A percentile compares a stretch with the other conserved stretches of the same genome.
These are phyloP conservation scores for Cancer borealis DNA, from an alignment of 2,888 invertebrate genomes.

Conservation along the genomic window DNA sequence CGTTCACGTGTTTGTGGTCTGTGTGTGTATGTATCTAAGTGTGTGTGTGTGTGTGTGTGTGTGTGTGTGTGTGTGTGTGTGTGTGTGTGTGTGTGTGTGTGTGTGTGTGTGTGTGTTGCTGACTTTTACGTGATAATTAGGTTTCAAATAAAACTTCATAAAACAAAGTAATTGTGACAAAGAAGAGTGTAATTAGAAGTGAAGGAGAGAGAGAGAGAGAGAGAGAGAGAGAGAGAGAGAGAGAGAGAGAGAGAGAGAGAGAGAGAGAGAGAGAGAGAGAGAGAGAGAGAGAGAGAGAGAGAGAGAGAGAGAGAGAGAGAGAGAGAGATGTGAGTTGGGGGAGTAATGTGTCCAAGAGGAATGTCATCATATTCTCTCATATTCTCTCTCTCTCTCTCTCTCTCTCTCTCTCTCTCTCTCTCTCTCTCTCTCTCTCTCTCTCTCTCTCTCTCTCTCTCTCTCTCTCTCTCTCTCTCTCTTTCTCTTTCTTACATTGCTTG, in stretches of 20 bases:
- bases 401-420: background rate
- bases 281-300: background rate
- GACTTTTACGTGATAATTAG: background rate
- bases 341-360: background rate
- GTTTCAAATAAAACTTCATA: background rate
- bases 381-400: background rate
- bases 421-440: background rate
- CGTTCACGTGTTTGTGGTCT: background rate
- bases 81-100: background rate
- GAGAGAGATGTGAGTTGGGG: background rate
- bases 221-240: constrained; percentile 54
- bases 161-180: constrained; percentile 38
- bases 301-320: no score
- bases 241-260: constrained; percentile 41
- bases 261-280: background rate
- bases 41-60: constrained; percentile 13
- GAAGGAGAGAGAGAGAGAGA: constrained; percentile 15
- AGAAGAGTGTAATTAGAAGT: constrained; percentile 3
- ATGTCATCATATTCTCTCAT: background rate
- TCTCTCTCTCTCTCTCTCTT: background rate
- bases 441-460: constrained; percentile 3
- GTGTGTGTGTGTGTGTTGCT: constrained; percentile 9
- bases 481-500: background rate
- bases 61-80: constrained; percentile 43
- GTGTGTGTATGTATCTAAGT: background rate